Evolutionary conservation across 2,888 invertebrate genomes (phyloP), one percentile per base, ranked within the genome.

Genomic region (Helleia helle): DNA sequence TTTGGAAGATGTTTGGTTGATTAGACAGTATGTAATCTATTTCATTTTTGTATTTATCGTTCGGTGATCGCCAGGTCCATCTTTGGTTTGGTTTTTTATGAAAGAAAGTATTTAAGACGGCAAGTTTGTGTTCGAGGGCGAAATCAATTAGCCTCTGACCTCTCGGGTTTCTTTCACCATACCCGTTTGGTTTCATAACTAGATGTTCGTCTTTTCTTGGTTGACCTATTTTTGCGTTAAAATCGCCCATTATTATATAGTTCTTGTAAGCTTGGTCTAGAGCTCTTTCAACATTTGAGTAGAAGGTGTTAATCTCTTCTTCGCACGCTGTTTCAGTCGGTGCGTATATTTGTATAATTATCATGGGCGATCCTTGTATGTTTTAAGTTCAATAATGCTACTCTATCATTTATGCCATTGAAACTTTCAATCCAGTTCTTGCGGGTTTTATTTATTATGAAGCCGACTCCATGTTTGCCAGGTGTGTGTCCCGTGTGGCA

Each of bases 351-450:
- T 54, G 53, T 8, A 52, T 51, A 3, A 55, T 1, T 48, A 43
- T 6, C n/a, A 52, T 18, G 1, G 13, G 1, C 1, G 3, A 5
- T 1, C 15, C 24, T 26, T 47, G 22, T 0, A 50, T n/a, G 11
- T 9, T 43, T 45, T 6, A 53, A 5, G 9, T 54, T 51, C 13
- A 56, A 9, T 28, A 51, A 2, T 8, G 50, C 51, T 0, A 56
- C 52, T 49, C 57, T 41, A 22, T 56, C 52, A 7, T 50, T 40
- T 6, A 56, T 28, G 0, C 55, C 52, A 1, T 18, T 42, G 37
- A 40, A 53, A 13, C 47, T 47, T 36, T 46, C 47, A 8, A 58
- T 55, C 4, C 44, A 42, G 1, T 49, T 39, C 52, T 56, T 55
- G 6, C 13, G 40, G 0, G 2, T 3, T 30, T 46, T 52, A 8